Base-by-base conservation (phyloP, 2,888 invertebrate species). In the Meteorus cinctellus region DNA sequence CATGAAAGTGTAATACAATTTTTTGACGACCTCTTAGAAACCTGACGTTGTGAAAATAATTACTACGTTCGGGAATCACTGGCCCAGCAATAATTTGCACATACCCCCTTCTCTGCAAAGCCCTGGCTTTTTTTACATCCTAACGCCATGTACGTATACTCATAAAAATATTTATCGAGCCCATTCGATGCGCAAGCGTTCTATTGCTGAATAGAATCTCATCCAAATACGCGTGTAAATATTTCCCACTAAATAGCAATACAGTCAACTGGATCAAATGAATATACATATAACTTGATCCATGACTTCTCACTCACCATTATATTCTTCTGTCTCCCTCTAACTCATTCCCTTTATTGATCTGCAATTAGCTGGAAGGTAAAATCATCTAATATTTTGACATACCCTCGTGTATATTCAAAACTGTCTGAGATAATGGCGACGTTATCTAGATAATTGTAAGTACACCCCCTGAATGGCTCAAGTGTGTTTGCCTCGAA, bases 131-230 rank as follows among this genome's bases (percentile, higher is more conserved):
- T 24, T 41, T 41, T 8, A 41, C 8, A 41, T 41, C 8, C 12
- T 12, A 41, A 41, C 41, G 41, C 8, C 2, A 41, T 41, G 41
- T 41, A 41, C 8, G 12, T 55, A 24, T 55, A 55, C 5, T 8
- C 4, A 16, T 65, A n/a, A 24, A 24, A 12, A 66, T 48, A 68
- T 73, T 36, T 73, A 76, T 76, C 51, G 76, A 76, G 68, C 76
- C 59, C 67, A 55, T 63, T 67, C 48, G 29, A 34, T 24, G 60
- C 76, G 76, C 76, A 72, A 16, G 68, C 76, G 76, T 63, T 2
- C 16, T 31, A 63, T n/a, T 27, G 5, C 1, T 62, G 29, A 29
- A 27, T 29, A 29, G 2, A 29, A 16, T 12, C 29, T 62, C 2
- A n/a, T 62, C 29, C n/a, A 55, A 55, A 55, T 55, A 19, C 8